Evolutionary conservation across 2,888 invertebrate species (phyloP).

Genomic region (Siphlonurus alternatus): DNA sequence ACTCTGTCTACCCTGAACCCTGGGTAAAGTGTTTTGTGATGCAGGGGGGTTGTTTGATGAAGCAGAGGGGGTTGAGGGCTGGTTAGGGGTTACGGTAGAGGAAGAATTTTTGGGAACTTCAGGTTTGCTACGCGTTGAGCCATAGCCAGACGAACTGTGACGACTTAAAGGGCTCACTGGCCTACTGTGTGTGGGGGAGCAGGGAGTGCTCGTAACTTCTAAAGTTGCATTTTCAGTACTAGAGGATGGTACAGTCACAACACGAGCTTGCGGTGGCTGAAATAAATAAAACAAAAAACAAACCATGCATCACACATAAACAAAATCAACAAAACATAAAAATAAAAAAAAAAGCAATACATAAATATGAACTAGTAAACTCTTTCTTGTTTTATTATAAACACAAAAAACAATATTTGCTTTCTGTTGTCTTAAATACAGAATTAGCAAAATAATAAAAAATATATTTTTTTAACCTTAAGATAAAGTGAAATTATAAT

Average conservation of each 20-base stretch:
- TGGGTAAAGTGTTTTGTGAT: not conserved
- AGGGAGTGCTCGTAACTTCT: slow-evolving; percentile 1
- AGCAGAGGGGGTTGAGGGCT: too few relatives aligned
- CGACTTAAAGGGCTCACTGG: slow-evolving; percentile 27
- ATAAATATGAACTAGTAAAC: slow-evolving; percentile 4
- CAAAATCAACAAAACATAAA: slow-evolving; percentile 7
- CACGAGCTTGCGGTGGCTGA: slow-evolving; percentile 6
- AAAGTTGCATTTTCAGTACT: not conserved
- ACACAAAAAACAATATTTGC: too few relatives aligned
- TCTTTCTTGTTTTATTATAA: too few relatives aligned
- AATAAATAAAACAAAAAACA: slow-evolving; percentile 12
- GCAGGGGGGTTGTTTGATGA: too few relatives aligned
- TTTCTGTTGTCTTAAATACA: too few relatives aligned
- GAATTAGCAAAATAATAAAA: too few relatives aligned
- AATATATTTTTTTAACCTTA: too few relatives aligned
- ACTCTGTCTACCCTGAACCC: not conserved
- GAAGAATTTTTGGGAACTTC: not conserved
- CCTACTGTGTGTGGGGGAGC: slow-evolving; percentile 18
- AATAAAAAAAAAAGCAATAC: slow-evolving; percentile 6
- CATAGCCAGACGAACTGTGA: slow-evolving; percentile 31
- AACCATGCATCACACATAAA: slow-evolving; percentile 7
- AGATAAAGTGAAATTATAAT: slow-evolving; percentile 3
- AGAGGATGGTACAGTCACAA: slow-evolving; percentile 17
- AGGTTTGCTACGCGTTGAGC: slow-evolving; percentile 29
- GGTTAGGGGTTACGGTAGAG: not conserved